Evolutionary conservation across 2,888 invertebrate species (phyloP).

Genomic region (Amphipoea oculea): DNA sequence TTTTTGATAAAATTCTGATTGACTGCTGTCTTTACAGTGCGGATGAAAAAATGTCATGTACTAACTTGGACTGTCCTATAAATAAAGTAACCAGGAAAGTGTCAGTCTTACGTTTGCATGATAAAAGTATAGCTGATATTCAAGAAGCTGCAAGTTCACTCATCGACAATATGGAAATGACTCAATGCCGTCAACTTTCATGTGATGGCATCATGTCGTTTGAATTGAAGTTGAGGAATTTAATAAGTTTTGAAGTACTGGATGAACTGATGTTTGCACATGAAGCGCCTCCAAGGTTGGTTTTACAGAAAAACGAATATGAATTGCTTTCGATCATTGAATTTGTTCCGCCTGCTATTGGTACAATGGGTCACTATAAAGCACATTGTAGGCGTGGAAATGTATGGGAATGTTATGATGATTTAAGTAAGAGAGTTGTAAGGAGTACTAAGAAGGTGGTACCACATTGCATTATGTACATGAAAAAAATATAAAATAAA

Average conservation of each 20-base stretch:
- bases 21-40: too few species aligned
- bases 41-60: conserved; percentile 9
- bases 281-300: conserved; percentile 40
- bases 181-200: conserved; percentile 14
- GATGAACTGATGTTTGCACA: conserved; percentile 41
- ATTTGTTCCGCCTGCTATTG: conserved; percentile 33
- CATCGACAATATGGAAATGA: conserved; percentile 9
- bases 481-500: not conserved
- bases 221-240: conserved; percentile 18
- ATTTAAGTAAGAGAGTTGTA: conserved; percentile 14
- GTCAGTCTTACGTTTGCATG: conserved; percentile 1
- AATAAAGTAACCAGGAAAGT: not conserved
- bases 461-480: conserved; percentile 6
- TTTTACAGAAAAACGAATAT: conserved; percentile 28
- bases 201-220: conserved; percentile 5
- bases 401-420: conserved; percentile 36
- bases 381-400: conserved; percentile 48
- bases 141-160: conserved; percentile 16
- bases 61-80: conserved; percentile 1
- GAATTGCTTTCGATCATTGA: conserved; percentile 37
- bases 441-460: not conserved
- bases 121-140: conserved; percentile 4
- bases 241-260: conserved; percentile 37
- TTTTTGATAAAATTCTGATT: too few species aligned
- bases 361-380: conserved; percentile 40